Base-by-base conservation (phyloP, 2,888 invertebrate genomes). In the Aricia artaxerxes region DNA sequence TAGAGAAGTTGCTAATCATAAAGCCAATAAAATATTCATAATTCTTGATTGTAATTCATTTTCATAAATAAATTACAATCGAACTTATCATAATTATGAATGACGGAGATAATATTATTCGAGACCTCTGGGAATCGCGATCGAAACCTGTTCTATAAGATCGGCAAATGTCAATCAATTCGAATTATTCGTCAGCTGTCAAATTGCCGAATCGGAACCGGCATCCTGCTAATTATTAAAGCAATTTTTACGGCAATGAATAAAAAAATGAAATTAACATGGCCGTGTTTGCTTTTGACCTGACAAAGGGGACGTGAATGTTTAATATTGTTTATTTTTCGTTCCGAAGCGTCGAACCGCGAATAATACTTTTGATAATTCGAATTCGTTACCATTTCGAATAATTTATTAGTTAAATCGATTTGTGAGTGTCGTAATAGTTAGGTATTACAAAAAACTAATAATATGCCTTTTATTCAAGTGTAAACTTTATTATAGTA, bases 321-420 rank as follows among this genome's bases (percentile, higher is more conserved):
- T 90, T 92, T 92, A 85, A 94, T 90, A 81, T 79, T 89, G 91
- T 92, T 93, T 90, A 88, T 90, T 90, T 91, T 92, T 85, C 87
- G 83, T 83, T 86, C 87, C 85, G 89, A 92, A 90, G 94, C 91
- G 93, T 92, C 86, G 88, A 88, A 79, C 78, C 81, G 79, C 49
- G 79, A 77, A 69, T 81, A 81, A 82, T 82, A 79, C 79, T 78
- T 81, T 80, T 80, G 73, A 79, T 38, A 76, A 79, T 82, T 73
- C 79, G 80, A 61, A 81, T 81, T 80, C 77, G 80, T 81, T 80
- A 60, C 38, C 35, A 75, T 69, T 80, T 73, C 72, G 60, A 49
- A 57, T 78, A 75, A 78, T 77, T 80, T 40, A 35, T 72, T 5
- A 5, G 69, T 69, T 13, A 69, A 69, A 38, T 69, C 69, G 69